phyloP scores from a whole-genome alignment of 2,888 invertebrate genomes.

The Malthinus seriepunctatus region DNA sequence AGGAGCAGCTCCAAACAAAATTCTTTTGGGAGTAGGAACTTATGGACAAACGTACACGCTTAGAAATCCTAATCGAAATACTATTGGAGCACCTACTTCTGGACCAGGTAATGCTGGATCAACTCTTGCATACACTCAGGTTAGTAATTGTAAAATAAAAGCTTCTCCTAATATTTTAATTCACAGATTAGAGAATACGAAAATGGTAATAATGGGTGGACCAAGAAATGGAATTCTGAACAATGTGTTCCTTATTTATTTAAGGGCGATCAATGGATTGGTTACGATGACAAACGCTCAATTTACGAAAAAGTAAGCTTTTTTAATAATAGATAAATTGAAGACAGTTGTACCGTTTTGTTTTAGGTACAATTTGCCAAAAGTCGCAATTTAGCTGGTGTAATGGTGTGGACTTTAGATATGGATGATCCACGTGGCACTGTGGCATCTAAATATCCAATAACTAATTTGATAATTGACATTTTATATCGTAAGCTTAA shows the following conservation, averaged over 20 bases:
- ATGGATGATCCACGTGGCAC: constrained; percentile 48
- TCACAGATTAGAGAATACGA: constrained; percentile 6
- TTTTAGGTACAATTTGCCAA: constrained; percentile 49
- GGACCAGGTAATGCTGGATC: constrained; percentile 22
- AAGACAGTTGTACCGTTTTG: background rate
- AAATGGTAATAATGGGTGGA: constrained; percentile 16
- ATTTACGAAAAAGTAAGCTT: constrained; percentile 9
- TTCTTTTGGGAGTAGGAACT: constrained; percentile 35
- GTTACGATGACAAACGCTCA: constrained; percentile 20
- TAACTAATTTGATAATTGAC: constrained; percentile 10
- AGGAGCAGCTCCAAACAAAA: constrained; percentile 25
- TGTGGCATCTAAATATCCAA: constrained; percentile 9
- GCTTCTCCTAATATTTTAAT: background rate
- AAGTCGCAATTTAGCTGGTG: constrained; percentile 53
- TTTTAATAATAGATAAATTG: background rate
- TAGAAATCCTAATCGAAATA: constrained; percentile 15
- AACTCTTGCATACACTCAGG: constrained; percentile 14
- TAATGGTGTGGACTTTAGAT: constrained; percentile 60
- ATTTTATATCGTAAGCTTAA: constrained; percentile 36
- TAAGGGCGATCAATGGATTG: constrained; percentile 19
- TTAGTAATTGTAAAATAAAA: too few species aligned
- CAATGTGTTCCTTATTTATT: constrained; percentile 22
- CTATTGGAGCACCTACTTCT: constrained; percentile 29
- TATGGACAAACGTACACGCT: constrained; percentile 35
- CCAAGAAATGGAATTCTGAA: constrained; percentile 11